Evolutionary conservation across 2,888 invertebrate genomes (phyloP).

Genomic region (Muschampia staudingeri): DNA sequence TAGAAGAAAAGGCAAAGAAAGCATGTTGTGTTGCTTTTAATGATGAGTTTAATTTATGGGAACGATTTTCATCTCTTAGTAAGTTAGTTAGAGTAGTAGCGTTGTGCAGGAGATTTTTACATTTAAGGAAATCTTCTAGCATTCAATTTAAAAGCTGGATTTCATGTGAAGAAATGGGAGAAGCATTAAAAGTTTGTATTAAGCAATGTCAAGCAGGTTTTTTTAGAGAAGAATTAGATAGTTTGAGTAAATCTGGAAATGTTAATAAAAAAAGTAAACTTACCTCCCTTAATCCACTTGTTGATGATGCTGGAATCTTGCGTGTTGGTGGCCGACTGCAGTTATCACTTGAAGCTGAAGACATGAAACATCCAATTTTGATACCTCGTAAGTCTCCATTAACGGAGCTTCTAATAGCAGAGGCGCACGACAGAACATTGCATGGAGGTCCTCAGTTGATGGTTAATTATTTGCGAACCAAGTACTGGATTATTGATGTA

Average conservation of each 20-base stretch:
- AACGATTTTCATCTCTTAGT: background rate
- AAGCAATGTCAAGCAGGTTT: background rate
- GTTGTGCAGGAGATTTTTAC: background rate
- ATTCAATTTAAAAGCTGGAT: background rate
- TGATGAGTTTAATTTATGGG: background rate
- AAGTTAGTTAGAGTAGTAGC: background rate
- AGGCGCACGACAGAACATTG: background rate
- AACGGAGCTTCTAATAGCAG: background rate
- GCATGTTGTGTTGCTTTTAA: background rate
- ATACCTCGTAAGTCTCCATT: background rate
- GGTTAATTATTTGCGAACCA: conserved; percentile 7
- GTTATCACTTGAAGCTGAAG: background rate
- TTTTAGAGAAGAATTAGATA: background rate
- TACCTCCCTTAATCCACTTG: background rate
- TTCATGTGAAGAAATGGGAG: background rate
- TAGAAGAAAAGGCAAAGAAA: background rate
- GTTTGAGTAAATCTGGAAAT: background rate
- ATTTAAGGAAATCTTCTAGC: background rate
- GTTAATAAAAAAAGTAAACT: background rate
- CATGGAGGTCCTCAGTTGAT: background rate
- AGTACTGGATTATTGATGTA: background rate
- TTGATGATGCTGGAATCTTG: background rate
- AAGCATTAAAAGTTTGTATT: background rate
- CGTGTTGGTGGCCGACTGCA: background rate
- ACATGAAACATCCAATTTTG: background rate